Evolutionary conservation across 2,797 vertebrate genomes (phyloP).

Genomic region (Gallirallus australis): DNA sequence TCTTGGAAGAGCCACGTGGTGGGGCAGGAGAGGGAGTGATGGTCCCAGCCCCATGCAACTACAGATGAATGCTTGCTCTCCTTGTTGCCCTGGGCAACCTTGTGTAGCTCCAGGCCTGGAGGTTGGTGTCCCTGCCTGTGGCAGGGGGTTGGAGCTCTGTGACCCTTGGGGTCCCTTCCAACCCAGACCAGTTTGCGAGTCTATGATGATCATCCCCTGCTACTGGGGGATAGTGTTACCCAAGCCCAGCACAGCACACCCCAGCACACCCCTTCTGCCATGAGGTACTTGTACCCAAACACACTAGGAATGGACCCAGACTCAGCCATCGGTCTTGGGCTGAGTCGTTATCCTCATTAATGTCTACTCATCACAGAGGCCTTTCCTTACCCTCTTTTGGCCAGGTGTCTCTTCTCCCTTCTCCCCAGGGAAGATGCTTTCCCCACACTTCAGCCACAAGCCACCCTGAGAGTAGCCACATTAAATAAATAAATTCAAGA

Average conservation of each 20-base stretch:
- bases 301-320: background rate
- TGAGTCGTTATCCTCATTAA: background rate
- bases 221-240: background rate
- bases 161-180: too few species aligned
- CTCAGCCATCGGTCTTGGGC: background rate
- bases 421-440: background rate
- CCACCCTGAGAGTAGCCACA: rapidly evolving
- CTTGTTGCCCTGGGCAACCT: too few species aligned
- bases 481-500: too few species aligned
- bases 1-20: background rate
- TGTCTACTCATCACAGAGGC: background rate
- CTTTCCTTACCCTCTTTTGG: background rate
- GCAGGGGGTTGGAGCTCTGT: too few species aligned
- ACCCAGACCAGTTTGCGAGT: too few species aligned
- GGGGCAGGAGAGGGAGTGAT: background rate
- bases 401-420: background rate
- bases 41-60: background rate
- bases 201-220: too few species aligned
- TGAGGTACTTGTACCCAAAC: rapidly evolving
- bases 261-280: rapidly evolving
- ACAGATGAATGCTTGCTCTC: background rate
- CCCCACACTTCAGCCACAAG: background rate
- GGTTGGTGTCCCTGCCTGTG: too few species aligned
- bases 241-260: background rate
- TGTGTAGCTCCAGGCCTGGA: too few species aligned